A percentile compares a stretch with the other conserved stretches of the same genome.
Evolutionary conservation across 2,113 vertebrate genomes (phyloP).

Genomic region (Perccottus glenii): DNA sequence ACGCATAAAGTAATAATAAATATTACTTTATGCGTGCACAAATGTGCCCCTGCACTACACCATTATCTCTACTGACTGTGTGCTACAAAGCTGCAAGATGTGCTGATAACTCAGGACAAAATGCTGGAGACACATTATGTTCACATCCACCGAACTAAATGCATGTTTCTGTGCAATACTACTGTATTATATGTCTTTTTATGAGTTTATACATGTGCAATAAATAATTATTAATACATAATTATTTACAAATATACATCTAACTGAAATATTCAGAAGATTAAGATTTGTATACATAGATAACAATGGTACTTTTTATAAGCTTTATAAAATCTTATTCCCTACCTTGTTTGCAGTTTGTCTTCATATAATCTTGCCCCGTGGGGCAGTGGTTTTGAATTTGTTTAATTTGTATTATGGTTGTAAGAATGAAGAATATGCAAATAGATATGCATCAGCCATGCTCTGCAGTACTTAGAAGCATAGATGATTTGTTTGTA

Average conservation of each 20-base stretch:
- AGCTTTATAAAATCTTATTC: conserved; percentile 17
- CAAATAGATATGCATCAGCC: background rate
- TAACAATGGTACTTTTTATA: background rate
- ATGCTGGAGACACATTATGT: conserved; percentile 9
- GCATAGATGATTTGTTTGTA: background rate
- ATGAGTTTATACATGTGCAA: background rate
- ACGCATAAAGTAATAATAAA: too few species aligned
- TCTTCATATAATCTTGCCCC: background rate
- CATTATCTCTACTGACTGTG: background rate
- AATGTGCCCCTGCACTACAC: too few species aligned
- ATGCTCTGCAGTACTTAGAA: background rate
- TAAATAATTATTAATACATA: background rate
- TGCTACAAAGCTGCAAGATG: conserved; percentile 40
- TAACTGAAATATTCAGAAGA: conserved; percentile 3
- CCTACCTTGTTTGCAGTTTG: conserved; percentile 7
- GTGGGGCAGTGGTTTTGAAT: conserved; percentile 1
- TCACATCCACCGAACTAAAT: conserved; percentile 2
- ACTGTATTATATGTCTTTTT: background rate
- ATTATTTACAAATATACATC: background rate
- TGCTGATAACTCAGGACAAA: conserved; percentile 51
- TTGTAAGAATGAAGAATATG: background rate
- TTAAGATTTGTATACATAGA: background rate
- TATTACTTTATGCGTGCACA: too few species aligned
- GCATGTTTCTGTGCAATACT: background rate
- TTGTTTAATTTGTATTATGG: background rate